phyloP scores from a whole-genome alignment of 2,797 vertebrate genomes.

The Mormyrops attenuatus region DNA sequence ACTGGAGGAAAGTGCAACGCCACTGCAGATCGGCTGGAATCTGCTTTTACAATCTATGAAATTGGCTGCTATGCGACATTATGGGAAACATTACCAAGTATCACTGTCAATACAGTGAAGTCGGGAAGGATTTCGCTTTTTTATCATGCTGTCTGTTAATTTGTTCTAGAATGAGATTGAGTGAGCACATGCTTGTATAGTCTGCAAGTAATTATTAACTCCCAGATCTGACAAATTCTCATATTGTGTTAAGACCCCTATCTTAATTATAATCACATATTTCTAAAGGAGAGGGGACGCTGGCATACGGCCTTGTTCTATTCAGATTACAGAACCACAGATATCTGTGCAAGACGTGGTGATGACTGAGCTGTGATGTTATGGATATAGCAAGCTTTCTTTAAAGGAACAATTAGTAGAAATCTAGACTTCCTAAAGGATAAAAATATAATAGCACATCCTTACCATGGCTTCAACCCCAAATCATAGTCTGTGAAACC shows the following conservation, averaged over 20 bases:
- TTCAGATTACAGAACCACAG: conserved; percentile 61
- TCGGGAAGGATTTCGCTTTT: conserved; percentile 21
- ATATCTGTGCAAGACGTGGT: conserved; percentile 39
- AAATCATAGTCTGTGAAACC: background rate
- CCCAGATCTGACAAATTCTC: conserved; percentile 44
- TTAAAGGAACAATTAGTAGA: background rate
- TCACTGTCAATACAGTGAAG: conserved; percentile 33
- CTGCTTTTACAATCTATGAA: conserved; percentile 60
- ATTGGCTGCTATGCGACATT: conserved; percentile 43
- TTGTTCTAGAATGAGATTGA: conserved; percentile 24
- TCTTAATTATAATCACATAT: conserved; percentile 67
- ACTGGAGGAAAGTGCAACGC: conserved; percentile 34
- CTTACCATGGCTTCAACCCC: background rate
- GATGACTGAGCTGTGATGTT: conserved; percentile 19
- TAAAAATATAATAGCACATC: background rate
- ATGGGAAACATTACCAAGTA: conserved; percentile 45
- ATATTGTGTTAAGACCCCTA: conserved; percentile 49
- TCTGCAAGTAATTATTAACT: conserved; percentile 53
- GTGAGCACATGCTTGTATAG: conserved; percentile 45
- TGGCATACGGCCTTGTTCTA: conserved; percentile 52
- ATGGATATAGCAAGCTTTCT: conserved; percentile 1
- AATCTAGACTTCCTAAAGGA: background rate
- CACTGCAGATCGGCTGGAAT: conserved; percentile 36
- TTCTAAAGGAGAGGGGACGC: conserved; percentile 50
- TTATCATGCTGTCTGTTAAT: conserved; percentile 39